Conservation (phyloP, 2,888 invertebrate genomes). For the Patella ulyssiponensis region DNA sequence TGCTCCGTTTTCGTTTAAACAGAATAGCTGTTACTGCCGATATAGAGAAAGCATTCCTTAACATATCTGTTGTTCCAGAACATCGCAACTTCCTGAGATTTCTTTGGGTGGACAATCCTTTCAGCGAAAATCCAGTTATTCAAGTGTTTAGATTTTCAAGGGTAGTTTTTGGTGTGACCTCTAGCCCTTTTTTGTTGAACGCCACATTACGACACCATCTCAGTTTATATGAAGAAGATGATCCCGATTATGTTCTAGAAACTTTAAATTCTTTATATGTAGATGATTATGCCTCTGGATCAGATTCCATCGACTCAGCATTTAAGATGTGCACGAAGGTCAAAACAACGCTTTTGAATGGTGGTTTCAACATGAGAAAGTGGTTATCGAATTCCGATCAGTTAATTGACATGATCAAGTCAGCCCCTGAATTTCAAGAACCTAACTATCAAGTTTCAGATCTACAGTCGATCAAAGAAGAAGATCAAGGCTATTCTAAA, state of each 20-base stretch:
- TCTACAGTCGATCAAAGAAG: no score
- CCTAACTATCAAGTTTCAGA: no score
- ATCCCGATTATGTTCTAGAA: background rate
- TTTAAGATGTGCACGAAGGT: background rate
- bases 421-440: no score
- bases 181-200: conserved; percentile 1
- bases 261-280: background rate
- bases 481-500: background rate
- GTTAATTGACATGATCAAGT: background rate
- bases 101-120: background rate
- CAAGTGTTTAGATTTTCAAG: background rate
- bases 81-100: background rate
- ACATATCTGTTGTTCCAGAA: background rate
- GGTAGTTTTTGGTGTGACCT: background rate
- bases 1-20: background rate
- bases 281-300: background rate
- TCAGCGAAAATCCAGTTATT: background rate
- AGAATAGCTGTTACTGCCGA: background rate
- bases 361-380: background rate
- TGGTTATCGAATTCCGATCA: background rate
- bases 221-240: background rate
- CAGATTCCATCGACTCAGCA: background rate
- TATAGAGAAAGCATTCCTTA: background rate
- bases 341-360: background rate
- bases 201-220: background rate